These are phyloP conservation scores for Diabrotica balteata DNA, from an alignment of 2,888 invertebrate species.

Conservation along the genomic window DNA sequence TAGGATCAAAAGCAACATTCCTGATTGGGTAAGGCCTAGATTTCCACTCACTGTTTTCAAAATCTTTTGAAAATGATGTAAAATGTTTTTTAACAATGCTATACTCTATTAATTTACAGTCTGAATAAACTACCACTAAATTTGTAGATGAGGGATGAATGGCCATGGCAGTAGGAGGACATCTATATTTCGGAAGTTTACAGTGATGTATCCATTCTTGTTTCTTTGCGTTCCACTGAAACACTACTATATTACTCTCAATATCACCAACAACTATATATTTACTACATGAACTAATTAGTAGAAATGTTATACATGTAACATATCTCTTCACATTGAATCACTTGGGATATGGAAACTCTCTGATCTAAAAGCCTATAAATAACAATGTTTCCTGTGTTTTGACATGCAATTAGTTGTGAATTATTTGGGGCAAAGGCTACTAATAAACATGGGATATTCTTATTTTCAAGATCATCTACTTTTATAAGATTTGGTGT, in stretches of 20 bases:
- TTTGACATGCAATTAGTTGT: constrained; percentile 59
- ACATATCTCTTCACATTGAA: constrained; percentile 65
- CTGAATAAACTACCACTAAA: constrained; percentile 77
- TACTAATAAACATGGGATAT: constrained; percentile 50
- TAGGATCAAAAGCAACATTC: constrained; percentile 70
- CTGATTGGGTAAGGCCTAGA: constrained; percentile 67
- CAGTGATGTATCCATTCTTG: constrained; percentile 62
- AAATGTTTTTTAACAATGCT: constrained; percentile 70
- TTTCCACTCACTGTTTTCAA: constrained; percentile 66
- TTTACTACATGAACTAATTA: constrained; percentile 64
- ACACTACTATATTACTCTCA: constrained; percentile 69
- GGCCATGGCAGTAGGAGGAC: constrained; percentile 75
- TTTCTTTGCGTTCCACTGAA: constrained; percentile 61
- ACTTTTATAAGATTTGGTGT: constrained; percentile 52
- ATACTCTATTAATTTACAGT: constrained; percentile 84
- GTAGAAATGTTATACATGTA: constrained; percentile 64
- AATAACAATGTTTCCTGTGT: constrained; percentile 57
- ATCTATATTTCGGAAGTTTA: constrained; percentile 74
- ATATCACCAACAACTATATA: constrained; percentile 75
- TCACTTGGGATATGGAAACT: constrained; percentile 55
- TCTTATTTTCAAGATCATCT: constrained; percentile 48
- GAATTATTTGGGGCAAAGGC: constrained; percentile 59
- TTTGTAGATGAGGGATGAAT: constrained; percentile 68
- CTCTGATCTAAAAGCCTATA: constrained; percentile 55
- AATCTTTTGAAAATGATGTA: constrained; percentile 68